Conservation (phyloP, 2,888 invertebrate species). For the Furcula furcula region DNA sequence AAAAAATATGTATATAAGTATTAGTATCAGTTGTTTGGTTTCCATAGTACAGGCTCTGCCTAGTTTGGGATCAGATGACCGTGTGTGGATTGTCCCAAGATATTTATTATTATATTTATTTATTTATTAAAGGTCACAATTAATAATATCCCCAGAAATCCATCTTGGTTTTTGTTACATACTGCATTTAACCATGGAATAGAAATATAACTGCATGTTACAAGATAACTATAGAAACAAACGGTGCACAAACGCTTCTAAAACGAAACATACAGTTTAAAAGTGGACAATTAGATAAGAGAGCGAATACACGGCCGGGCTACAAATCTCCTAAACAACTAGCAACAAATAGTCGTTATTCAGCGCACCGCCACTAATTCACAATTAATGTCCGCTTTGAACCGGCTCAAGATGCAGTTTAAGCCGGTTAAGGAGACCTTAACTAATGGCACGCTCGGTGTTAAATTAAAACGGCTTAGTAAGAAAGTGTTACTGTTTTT, state of each 20-base stretch:
- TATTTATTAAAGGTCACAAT: no score
- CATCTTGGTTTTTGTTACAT: no score
- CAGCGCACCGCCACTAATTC: constrained; percentile 49
- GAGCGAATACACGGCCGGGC: constrained; percentile 18
- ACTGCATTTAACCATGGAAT: no score
- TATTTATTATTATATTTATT: no score
- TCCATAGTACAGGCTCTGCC: no score
- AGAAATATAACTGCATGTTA: no score
- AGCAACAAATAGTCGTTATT: constrained; percentile 53
- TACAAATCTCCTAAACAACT: constrained; percentile 43
- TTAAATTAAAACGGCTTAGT: constrained; percentile 30
- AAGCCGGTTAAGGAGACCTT: constrained; percentile 47
- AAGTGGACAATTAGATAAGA: constrained; percentile 28
- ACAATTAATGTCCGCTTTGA: constrained; percentile 56
- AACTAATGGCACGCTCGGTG: constrained; percentile 41
- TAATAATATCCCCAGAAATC: no score
- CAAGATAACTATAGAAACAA: background rate
- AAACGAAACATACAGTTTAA: constrained; percentile 2
- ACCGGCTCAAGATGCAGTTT: constrained; percentile 48
- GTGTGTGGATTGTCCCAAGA: no score
- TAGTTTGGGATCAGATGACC: no score
- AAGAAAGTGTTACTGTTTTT: constrained; percentile 5
- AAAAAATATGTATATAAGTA: no score
- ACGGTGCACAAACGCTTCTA: background rate
- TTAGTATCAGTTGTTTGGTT: no score